Conservation (phyloP, 2,888 invertebrate genomes). For the Lasioglossum morio region DNA sequence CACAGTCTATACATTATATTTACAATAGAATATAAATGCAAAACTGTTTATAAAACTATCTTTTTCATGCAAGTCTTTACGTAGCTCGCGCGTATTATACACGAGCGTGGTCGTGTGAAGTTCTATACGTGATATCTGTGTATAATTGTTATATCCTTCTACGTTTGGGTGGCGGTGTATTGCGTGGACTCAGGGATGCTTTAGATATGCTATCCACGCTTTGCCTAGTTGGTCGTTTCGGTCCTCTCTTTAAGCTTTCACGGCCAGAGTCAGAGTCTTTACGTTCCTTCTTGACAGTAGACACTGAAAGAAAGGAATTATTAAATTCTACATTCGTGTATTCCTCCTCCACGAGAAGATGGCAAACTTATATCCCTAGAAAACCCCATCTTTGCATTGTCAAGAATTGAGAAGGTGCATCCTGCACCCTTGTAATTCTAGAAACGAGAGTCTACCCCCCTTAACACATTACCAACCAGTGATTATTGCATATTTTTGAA, state of each 20-base stretch:
- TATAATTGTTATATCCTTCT: constrained; percentile 78
- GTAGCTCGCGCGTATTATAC: not conserved
- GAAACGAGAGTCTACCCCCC: no score
- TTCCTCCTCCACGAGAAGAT: not conserved
- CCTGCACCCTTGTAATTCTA: no score
- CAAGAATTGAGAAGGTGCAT: no score
- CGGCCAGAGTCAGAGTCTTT: constrained; percentile 82
- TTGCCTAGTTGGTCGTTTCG: constrained; percentile 83
- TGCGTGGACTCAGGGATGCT: constrained; percentile 82
- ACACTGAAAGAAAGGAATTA: constrained; percentile 49
- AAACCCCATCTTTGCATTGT: no score
- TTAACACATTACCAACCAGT: no score
- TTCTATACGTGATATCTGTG: constrained; percentile 6
- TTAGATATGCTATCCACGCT: constrained; percentile 81
- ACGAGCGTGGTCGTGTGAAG: not conserved
- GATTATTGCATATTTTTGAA: no score
- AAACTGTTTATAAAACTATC: constrained; percentile 41
- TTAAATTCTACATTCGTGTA: constrained; percentile 2
- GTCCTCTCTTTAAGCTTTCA: constrained; percentile 81
- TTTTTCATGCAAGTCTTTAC: not conserved
- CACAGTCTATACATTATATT: constrained; percentile 33
- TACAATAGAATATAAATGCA: constrained; percentile 37
- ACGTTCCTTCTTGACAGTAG: constrained; percentile 81
- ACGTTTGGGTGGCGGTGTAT: constrained; percentile 83
- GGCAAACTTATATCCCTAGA: not conserved